Conservation (phyloP, 2,797 vertebrate species). For the Hypotaenidia okinawae region DNA sequence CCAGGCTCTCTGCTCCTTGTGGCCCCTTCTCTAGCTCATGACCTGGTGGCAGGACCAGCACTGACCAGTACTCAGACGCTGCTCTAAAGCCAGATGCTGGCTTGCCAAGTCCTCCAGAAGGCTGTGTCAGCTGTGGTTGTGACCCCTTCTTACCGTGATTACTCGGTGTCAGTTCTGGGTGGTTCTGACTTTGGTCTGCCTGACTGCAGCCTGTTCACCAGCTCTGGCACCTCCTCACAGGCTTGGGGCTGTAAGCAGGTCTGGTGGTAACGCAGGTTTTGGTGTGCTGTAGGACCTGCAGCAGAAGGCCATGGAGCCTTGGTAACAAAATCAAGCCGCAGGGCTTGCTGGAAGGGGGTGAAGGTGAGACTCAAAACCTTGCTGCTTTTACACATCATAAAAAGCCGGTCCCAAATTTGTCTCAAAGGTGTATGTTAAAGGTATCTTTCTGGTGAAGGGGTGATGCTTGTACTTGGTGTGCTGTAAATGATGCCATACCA, state of each 20-base stretch:
- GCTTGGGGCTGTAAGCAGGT: neutral
- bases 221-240: neutral
- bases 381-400: neutral
- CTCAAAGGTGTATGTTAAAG: neutral
- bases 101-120: neutral
- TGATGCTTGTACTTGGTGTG: neutral
- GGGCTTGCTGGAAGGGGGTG: neutral
- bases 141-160: neutral
- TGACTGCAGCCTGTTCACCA: neutral
- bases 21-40: neutral
- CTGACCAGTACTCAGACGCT: neutral
- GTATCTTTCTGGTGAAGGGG: neutral
- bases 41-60: neutral
- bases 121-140: neutral
- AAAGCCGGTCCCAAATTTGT: neutral
- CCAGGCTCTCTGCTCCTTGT: neutral
- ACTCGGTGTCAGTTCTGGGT: neutral
- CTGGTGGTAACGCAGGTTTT: neutral
- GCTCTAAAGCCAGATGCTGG: neutral
- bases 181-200: neutral
- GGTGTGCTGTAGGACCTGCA: neutral
- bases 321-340: neutral
- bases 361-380: neutral
- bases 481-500: neutral
- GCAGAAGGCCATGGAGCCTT: neutral